A percentile compares a stretch with the other conserved stretches of the same genome.
Evolutionary conservation across 2,797 vertebrate genomes (phyloP).

Genomic region (Pangasius mekongensis): DNA sequence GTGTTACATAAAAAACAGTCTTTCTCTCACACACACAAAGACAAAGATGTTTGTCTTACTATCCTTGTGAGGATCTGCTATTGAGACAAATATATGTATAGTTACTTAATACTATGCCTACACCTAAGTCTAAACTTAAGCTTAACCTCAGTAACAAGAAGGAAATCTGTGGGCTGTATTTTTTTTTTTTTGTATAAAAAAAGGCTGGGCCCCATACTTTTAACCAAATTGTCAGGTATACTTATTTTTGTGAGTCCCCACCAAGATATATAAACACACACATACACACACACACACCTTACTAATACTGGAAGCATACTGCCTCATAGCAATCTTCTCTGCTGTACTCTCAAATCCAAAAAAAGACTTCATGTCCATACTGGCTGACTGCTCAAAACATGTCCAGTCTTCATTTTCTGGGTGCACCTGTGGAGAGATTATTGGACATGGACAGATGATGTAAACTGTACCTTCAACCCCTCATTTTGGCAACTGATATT

Average conservation of each 20-base stretch:
- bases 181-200: neutral
- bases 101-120: neutral
- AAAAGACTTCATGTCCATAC: conserved; percentile 95
- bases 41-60: neutral
- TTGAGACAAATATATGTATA: neutral
- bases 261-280: neutral
- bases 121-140: neutral
- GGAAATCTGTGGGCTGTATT: neutral
- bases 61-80: neutral
- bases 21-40: neutral
- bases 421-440: conserved; percentile 81
- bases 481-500: neutral
- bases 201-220: neutral
- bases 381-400: conserved; percentile 94
- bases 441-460: neutral
- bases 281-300: conserved; percentile 63
- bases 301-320: conserved; percentile 93
- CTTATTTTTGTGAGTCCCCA: neutral
- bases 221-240: neutral
- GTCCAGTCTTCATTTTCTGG: conserved; percentile 97
- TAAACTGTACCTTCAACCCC: neutral
- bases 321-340: conserved; percentile 96
- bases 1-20: neutral
- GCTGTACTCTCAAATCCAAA: conserved; percentile 96
- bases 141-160: neutral